These are phyloP conservation scores for Arctopsyche grandis DNA, from an alignment of 1,140 invertebrate genomes.

Conservation along the genomic window DNA sequence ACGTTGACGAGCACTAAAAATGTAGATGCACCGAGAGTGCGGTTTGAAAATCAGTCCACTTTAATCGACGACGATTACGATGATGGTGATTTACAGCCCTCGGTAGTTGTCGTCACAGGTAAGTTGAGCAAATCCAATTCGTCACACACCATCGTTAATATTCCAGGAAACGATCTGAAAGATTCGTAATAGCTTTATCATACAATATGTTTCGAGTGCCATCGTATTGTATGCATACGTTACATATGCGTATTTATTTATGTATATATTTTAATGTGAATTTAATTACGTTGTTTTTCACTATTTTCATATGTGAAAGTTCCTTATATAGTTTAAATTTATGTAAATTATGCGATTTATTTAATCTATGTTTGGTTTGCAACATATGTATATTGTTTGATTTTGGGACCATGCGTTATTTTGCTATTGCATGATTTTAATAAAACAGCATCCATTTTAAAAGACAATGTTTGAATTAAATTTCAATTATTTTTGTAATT, in stretches of 20 bases:
- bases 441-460: too few species aligned
- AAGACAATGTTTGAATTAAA: too few species aligned
- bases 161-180: slow-evolving; percentile 33
- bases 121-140: slow-evolving; percentile 12
- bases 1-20: slow-evolving; percentile 33
- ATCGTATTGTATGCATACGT: not conserved
- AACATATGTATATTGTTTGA: too few species aligned
- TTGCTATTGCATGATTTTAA: too few species aligned
- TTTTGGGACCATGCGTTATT: too few species aligned
- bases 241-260: not conserved
- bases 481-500: too few species aligned
- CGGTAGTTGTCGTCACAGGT: slow-evolving; percentile 44
- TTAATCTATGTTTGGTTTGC: too few species aligned
- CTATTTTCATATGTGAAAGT: not conserved
- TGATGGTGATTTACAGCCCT: slow-evolving; percentile 45
- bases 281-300: not conserved
- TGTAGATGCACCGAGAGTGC: slow-evolving; percentile 32
- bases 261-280: not conserved
- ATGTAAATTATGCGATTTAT: not conserved
- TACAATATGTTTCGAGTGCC: slow-evolving; percentile 9
- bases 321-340: not conserved
- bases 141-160: slow-evolving; percentile 45
- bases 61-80: slow-evolving; percentile 12
- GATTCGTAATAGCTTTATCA: not conserved
- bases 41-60: slow-evolving; percentile 35